Conservation (phyloP, 2,888 invertebrate genomes). For the Clistopyga incitator region DNA sequence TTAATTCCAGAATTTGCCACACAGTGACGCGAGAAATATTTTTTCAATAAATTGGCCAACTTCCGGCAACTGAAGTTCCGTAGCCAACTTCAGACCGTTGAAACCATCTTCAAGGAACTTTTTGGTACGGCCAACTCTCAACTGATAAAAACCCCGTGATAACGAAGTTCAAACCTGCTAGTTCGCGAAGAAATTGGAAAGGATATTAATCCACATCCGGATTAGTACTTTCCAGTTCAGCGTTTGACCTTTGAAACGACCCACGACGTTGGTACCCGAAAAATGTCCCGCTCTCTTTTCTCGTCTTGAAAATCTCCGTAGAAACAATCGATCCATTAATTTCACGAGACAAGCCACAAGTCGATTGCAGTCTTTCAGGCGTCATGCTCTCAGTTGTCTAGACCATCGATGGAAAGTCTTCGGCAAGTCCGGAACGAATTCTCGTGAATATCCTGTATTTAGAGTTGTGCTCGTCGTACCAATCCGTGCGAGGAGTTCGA, state of each 20-base stretch:
- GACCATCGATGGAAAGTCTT: conserved; percentile 12
- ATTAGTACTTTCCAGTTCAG: neutral
- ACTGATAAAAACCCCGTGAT: no score
- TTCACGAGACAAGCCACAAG: neutral
- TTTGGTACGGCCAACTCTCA: no score
- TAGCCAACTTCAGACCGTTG: no score
- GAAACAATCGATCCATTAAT: neutral
- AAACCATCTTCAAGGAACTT: no score
- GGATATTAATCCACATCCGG: neutral
- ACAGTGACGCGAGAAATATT: no score
- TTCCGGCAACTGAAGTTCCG: no score
- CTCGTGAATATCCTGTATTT: conserved; percentile 25
- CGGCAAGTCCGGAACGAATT: neutral
- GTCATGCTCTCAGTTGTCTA: neutral
- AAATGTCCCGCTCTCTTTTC: neutral
- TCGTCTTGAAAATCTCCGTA: neutral
- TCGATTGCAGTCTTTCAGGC: neutral
- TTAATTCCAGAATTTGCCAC: no score
- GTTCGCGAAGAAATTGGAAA: no score
- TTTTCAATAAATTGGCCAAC: no score
- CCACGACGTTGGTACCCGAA: neutral
- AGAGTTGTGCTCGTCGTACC: conserved; percentile 5
- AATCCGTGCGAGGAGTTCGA: conserved; percentile 12
- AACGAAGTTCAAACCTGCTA: no score
- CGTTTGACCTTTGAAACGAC: neutral